Evolutionary conservation across 2,888 invertebrate genomes (phyloP).

Genomic region (Therioaphis trifolii): DNA sequence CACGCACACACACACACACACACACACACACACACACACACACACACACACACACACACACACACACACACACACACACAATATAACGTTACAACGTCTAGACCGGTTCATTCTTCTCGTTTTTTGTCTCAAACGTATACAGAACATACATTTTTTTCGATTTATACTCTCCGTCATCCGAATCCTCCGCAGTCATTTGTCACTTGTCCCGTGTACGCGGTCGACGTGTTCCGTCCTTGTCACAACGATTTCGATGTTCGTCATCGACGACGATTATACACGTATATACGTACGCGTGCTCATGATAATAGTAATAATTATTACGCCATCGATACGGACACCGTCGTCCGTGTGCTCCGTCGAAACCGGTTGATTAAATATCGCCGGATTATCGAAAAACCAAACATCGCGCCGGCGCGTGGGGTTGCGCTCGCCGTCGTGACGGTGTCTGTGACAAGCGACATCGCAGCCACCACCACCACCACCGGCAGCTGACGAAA

Average conservation of each 20-base stretch:
- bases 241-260: conserved; percentile 46
- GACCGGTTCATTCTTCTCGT: conserved; percentile 55
- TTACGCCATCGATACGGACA: conserved; percentile 4
- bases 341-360: not conserved
- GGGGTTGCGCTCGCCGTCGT: too few species aligned
- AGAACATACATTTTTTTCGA: conserved; percentile 1
- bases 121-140: conserved; percentile 6
- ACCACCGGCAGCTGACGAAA: too few species aligned
- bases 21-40: not conserved
- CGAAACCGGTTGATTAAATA: conserved; percentile 18
- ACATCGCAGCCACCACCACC: too few species aligned
- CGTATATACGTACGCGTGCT: not conserved
- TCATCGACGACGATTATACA: conserved; percentile 38
- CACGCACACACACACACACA: not conserved
- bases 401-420: too few species aligned
- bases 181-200: conserved; percentile 58
- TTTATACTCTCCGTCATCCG: conserved; percentile 35
- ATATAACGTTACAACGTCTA: conserved; percentile 61
- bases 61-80: not conserved
- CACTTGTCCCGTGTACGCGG: not conserved
- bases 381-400: conserved; percentile 7
- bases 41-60: not conserved
- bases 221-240: conserved; percentile 46
- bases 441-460: too few species aligned
- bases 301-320: conserved; percentile 1